Evolutionary conservation across 92 coral and sea anemone genomes (phyloP), one percentile per base, ranked within the genome.

Genomic region (Paramuricea clavata): DNA sequence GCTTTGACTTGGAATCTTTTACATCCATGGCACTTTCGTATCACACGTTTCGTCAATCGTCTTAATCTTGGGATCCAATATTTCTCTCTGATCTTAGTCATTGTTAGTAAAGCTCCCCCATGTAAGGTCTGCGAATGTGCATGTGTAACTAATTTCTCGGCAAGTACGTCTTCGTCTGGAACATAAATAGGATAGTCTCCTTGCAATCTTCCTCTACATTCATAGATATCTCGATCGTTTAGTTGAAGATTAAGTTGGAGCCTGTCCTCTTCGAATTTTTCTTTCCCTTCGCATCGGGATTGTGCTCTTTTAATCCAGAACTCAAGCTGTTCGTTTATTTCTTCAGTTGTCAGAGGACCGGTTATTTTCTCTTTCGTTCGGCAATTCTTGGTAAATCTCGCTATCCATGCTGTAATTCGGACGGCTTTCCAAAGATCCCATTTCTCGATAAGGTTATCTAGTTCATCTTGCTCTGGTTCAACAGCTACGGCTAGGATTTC

Each of bases 71-170:
- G 88, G 0, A 88, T 71, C 91, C 91, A 74, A 68, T 88, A 36
- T 5, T 26, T 62, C 33, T 74, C 84, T 12, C 74, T 79, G 30
- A 88, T 87, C 27, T 82, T 88, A 0, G 91, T 47, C 74, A 82
- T n/a, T 19, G 91, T 82, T 16, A 74, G 72, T 12, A 76, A 78
- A 21, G 67, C 88, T 88, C 91, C 88, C 83, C 88, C 80, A 47
- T 82, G 88, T 25, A 88, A 57, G 15, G 87, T 39, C 43, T 23
- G 42, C 15, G 25, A 49, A 31, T 87, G 87, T 6, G 82, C 56
- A 27, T 34, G 39, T 70, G 31, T 50, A 7, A 64, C 61, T 50
- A 74, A 57, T 64, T 83, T 83, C 71, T 74, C 78, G 2, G 87
- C 77, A 23, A 30, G 61, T 78, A 26, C 49, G 39, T 87, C 88